Percentiles rank a stretch among this genome's conserved stretches.
These are phyloP conservation scores for Endomychus coccineus DNA, from an alignment of 2,888 invertebrate species.

Conservation along the genomic window DNA sequence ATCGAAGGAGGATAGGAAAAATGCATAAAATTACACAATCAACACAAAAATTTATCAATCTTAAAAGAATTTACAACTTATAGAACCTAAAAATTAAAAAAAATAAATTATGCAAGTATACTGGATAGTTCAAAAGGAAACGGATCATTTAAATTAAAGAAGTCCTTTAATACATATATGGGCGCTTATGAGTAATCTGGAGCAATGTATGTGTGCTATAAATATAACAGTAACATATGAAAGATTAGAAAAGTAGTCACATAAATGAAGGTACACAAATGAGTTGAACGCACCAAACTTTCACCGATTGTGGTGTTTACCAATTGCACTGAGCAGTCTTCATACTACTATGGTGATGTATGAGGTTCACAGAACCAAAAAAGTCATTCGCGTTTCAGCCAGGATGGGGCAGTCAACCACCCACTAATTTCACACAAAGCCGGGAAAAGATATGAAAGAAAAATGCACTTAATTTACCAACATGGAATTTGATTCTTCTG, in stretches of 20 bases:
- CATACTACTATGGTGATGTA: constrained; percentile 21
- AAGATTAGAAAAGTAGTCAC: constrained; percentile 41
- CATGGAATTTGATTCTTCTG: constrained; percentile 24
- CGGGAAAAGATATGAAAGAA: constrained; percentile 32
- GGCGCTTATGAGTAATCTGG: too few relatives aligned
- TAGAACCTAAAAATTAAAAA: too few relatives aligned
- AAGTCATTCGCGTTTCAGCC: constrained; percentile 39
- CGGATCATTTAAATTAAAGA: too few relatives aligned
- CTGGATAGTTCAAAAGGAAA: too few relatives aligned
- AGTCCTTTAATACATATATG: too few relatives aligned
- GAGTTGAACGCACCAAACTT: constrained; percentile 11
- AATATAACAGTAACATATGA: constrained; percentile 33
- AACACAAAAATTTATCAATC: too few relatives aligned
- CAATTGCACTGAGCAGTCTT: constrained; percentile 35
- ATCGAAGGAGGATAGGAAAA: too few relatives aligned
- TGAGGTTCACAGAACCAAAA: constrained; percentile 41
- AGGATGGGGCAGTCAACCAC: constrained; percentile 39
- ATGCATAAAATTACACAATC: too few relatives aligned
- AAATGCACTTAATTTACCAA: constrained; percentile 14
- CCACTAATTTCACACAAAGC: constrained; percentile 31
- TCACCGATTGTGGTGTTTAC: constrained; percentile 21
- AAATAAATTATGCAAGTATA: too few relatives aligned
- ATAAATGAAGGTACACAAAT: constrained; percentile 22
- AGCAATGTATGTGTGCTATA: too few relatives aligned
- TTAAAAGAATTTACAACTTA: too few relatives aligned